Percentiles rank a stretch among this genome's conserved stretches.
Evolutionary conservation across 2,113 vertebrate genomes (phyloP).

Genomic region (Trematocara macrostoma): DNA sequence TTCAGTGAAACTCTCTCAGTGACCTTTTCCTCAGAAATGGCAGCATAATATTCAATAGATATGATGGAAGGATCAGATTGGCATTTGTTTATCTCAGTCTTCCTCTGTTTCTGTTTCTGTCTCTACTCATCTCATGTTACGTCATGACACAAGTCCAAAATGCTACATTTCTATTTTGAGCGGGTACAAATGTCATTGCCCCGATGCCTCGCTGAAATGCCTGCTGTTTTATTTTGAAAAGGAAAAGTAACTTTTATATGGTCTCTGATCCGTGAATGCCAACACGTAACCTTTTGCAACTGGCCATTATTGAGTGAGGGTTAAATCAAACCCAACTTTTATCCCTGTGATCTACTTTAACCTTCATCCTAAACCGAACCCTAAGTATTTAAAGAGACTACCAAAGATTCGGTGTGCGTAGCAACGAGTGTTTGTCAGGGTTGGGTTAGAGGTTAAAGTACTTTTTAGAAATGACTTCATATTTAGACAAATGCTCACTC

Average conservation of each 20-base stretch:
- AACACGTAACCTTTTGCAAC: neutral
- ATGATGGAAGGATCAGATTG: neutral
- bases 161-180: neutral
- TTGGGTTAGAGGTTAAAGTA: neutral
- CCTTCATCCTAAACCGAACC: neutral
- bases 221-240: neutral
- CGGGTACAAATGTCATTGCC: neutral
- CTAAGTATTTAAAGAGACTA: neutral
- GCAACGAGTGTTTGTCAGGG: neutral
- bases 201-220: neutral
- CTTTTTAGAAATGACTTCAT: neutral
- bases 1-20: rapidly evolving
- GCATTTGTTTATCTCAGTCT: neutral
- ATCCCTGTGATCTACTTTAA: neutral
- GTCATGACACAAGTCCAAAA: neutral
- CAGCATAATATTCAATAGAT: neutral
- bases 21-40: neutral
- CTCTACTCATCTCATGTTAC: neutral
- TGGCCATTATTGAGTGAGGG: neutral
- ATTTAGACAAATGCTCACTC: neutral
- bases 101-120: neutral
- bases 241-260: neutral
- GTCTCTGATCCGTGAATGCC: conserved; percentile 15
- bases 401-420: neutral
- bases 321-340: neutral